Base-by-base conservation (phyloP, 1,140 invertebrate genomes). In the Panulirus ornatus region DNA sequence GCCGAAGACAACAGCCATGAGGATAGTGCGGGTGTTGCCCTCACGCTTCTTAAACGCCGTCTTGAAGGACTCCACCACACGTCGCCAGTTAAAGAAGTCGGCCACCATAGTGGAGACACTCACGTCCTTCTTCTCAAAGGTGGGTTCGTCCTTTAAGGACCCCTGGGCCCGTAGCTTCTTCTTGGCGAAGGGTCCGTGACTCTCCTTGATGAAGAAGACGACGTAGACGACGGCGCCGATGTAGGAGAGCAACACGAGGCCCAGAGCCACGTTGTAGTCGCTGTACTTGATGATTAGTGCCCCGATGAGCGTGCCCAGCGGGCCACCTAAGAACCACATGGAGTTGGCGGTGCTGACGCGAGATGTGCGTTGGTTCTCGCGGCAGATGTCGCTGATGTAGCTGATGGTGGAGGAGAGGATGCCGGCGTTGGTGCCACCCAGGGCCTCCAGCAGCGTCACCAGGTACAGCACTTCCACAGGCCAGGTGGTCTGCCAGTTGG, bases 21-120 rank as follows among this genome's bases (percentile, higher is more conserved):
- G 83, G 19, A 92, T 27, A 22, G 47, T 44, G 14, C 91, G n/a
- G 22, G 78, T 44, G 83, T 75, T 90, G 6, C 91, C 91, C 36
- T 88, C 83, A 3, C 91, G 70, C 30, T 71, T 70, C 44, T 82
- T 90, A 44, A 92, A 86, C 38, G 87, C 83, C 38, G 91, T 92
- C 82, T 90, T 89, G 91, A 92, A 92, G 54, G 87, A 90, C 54
- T 92, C 91, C 19, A 86, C 54, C 0, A 92, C 91, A 16, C 91
- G 84, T 11, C 70, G 42, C 83, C 82, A 89, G 84, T 90, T 90
- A 16, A 92, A 82, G 83, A 90, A 90, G 70, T 87, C 91, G 8
- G 40, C 70, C 27, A 82, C 16, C 87, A 90, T 92, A 2, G 42
- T 76, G 3, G 16, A 14, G 11, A 75, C n/a, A 6, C 47, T 38